Evolutionary conservation across 2,797 vertebrate genomes (phyloP).

Genomic region (Poliocrania exsul): DNA sequence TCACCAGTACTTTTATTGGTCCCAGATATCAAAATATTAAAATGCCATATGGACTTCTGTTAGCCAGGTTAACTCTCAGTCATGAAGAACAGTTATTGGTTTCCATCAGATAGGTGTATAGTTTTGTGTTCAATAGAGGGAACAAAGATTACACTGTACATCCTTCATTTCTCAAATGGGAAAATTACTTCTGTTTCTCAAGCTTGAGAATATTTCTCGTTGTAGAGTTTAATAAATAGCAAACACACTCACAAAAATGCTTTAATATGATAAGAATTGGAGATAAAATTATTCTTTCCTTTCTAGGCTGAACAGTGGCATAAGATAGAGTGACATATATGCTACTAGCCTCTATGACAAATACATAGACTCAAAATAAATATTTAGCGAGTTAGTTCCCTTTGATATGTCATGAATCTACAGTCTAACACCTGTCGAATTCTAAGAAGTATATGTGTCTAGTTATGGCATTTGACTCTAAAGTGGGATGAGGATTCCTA

Average conservation of each 20-base stretch:
- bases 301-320: background rate
- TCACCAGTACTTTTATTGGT: background rate
- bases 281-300: background rate
- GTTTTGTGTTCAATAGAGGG: background rate
- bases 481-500: background rate
- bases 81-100: background rate
- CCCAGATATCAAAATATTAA: background rate
- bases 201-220: background rate
- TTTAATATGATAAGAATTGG: background rate
- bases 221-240: background rate
- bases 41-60: background rate
- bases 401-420: background rate
- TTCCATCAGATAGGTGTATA: background rate
- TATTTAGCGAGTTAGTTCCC: background rate
- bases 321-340: background rate
- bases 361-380: background rate
- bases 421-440: accelerated
- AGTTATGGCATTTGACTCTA: background rate
- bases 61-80: background rate
- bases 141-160: background rate
- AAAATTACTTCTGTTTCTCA: background rate
- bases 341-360: background rate
- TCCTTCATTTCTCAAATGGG: background rate
- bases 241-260: background rate
- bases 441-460: background rate